Base-by-base conservation (phyloP, 2,113 vertebrate species). In the Scartelaos histophorus region DNA sequence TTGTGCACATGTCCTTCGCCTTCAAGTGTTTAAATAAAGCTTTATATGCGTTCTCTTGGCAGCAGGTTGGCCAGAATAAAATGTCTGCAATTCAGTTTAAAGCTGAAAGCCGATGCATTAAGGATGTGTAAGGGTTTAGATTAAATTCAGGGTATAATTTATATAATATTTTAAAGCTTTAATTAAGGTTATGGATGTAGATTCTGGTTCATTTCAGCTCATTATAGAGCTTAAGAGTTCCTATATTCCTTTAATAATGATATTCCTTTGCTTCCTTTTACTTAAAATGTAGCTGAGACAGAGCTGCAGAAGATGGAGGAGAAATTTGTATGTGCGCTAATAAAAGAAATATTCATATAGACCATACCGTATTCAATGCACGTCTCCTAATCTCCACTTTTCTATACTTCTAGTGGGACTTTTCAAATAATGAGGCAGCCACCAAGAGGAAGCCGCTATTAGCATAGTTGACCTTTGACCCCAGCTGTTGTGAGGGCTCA, bases 401-500 rank as follows among this genome's bases (percentile, higher is more conserved):
- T 66, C 22, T 4, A 66, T 45, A n/a, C 43, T 46, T 46, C 65
- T 66, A 47, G 65, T 47, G 13, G 45, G 65, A 66, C 21, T 62
- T 45, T 69, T 25, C 1, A 66, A 46, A 69, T 73, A 51, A 66
- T 43, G 46, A 73, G 57, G 53, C 53, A 29, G 5, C 46, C 34
- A 49, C 15, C 61, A 46, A 54, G 51, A 54, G 5, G 56, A 17
- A 70, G 51, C 22, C 17, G 15, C 66, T 70, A 70, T 77, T 71
- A 69, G 51, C 5, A 0, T 49, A 17, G 46, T 74, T 75, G 29
- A 73, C 83, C 65, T 75, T 57, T 56, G 45, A 81, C 79, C 62
- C 45, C 9, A 3, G 35, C 5, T 2, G 13, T 51, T 67, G 19
- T 67, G 19, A 46, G 22, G 21, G 13, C 38, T 5, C 15, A 24